Evolutionary conservation across 2,797 vertebrate species (phyloP).

Genomic region (Pangasius sanitwongsei): DNA sequence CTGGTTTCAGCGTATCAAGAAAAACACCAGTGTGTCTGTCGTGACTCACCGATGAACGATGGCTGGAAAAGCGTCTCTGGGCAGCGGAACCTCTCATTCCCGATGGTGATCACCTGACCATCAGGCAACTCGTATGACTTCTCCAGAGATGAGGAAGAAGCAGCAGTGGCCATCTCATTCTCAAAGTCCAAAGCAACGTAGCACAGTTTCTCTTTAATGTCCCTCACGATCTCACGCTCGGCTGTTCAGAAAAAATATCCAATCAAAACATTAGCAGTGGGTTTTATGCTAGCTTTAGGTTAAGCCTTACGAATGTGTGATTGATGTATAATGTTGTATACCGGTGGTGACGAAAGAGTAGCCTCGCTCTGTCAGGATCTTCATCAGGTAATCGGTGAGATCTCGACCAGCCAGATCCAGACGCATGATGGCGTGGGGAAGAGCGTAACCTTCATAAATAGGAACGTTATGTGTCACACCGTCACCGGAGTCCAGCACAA

Average conservation of each 20-base stretch:
- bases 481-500: conserved; percentile 65
- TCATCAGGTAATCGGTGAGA: conserved; percentile 67
- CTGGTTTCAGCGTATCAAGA: background rate
- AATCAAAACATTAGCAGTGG: background rate
- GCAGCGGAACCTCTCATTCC: conserved; percentile 73
- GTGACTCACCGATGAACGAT: conserved; percentile 68
- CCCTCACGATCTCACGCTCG: conserved; percentile 72
- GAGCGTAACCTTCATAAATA: conserved; percentile 63
- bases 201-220: conserved; percentile 73
- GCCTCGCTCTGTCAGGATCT: conserved; percentile 65
- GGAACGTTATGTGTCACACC: conserved; percentile 66
- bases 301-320: background rate
- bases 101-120: conserved; percentile 72
- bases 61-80: conserved; percentile 76
- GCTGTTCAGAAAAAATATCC: conserved; percentile 45
- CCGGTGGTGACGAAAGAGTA: conserved; percentile 67
- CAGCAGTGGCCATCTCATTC: conserved; percentile 74
- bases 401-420: conserved; percentile 64
- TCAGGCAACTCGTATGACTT: conserved; percentile 72
- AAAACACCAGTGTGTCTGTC: too few species aligned
- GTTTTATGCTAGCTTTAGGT: background rate
- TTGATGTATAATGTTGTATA: conserved; percentile 10
- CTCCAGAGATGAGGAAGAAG: conserved; percentile 72
- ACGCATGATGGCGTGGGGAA: conserved; percentile 66
- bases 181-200: conserved; percentile 73